Conservation (phyloP, 1,140 invertebrate genomes). For the Wiebesia pumilae region DNA sequence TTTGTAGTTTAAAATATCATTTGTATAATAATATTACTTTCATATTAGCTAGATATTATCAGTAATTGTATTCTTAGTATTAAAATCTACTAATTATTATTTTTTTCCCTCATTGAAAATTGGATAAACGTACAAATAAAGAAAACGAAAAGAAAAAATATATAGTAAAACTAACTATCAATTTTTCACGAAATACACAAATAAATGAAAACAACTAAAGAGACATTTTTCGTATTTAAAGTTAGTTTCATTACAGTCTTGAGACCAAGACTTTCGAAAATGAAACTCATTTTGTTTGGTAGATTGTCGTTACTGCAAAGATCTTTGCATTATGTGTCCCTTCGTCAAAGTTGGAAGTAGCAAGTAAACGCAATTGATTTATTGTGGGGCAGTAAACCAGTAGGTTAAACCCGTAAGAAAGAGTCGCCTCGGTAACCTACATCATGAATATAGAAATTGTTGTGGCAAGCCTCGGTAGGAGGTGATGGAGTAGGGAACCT, state of each 20-base stretch:
- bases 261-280: not conserved
- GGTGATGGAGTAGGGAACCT: constrained; percentile 54
- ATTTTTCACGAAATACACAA: too few species aligned
- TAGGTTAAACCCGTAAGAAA: constrained; percentile 61
- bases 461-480: constrained; percentile 73
- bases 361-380: constrained; percentile 65
- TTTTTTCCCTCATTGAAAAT: too few species aligned
- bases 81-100: too few species aligned
- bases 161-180: too few species aligned
- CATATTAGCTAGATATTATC: too few species aligned
- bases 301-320: not conserved
- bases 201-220: not conserved
- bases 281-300: not conserved
- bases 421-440: constrained; percentile 68
- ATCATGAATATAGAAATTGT: constrained; percentile 75
- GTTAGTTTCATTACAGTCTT: not conserved
- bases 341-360: not conserved
- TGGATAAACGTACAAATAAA: too few species aligned
- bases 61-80: too few species aligned
- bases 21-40: too few species aligned
- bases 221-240: not conserved
- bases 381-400: constrained; percentile 70
- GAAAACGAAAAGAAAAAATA: too few species aligned
- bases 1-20: too few species aligned
- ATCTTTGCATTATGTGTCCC: not conserved